Conservation (phyloP, 2,797 vertebrate genomes). For the Psittacula echo region DNA sequence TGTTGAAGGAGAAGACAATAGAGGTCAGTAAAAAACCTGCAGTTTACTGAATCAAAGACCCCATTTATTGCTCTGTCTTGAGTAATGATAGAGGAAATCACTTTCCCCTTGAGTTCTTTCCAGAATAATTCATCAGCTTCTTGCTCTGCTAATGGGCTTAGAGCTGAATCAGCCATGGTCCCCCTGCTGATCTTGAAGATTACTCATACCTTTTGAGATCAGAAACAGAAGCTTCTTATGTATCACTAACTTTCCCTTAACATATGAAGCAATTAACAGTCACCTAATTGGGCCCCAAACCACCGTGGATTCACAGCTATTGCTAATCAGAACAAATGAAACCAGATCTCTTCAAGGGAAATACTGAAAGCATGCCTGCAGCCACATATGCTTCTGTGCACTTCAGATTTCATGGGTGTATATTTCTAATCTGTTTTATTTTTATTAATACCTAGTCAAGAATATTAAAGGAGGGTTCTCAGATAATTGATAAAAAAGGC, state of each 20-base stretch:
- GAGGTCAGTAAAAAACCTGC: neutral
- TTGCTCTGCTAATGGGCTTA: neutral
- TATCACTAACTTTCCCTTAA: neutral
- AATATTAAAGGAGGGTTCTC: neutral
- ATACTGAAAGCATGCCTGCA: neutral
- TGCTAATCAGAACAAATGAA: neutral
- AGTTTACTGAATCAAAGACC: neutral
- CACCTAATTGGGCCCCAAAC: neutral
- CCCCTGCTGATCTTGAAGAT: neutral
- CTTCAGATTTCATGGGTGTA: neutral
- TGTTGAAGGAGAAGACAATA: neutral
- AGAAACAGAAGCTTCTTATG: neutral
- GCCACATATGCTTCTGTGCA: fast-evolving
- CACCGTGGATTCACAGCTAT: neutral
- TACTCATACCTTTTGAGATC: neutral
- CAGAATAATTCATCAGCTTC: neutral
- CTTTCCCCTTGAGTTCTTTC: neutral
- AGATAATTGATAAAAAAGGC: neutral
- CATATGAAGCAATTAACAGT: neutral
- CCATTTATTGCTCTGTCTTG: neutral
- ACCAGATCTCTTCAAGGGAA: neutral
- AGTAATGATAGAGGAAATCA: neutral
- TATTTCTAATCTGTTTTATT: neutral
- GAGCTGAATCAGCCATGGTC: neutral
- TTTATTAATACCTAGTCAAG: neutral